Conservation (phyloP, 2,888 invertebrate genomes). For the Nephrotoma guestfalica region DNA sequence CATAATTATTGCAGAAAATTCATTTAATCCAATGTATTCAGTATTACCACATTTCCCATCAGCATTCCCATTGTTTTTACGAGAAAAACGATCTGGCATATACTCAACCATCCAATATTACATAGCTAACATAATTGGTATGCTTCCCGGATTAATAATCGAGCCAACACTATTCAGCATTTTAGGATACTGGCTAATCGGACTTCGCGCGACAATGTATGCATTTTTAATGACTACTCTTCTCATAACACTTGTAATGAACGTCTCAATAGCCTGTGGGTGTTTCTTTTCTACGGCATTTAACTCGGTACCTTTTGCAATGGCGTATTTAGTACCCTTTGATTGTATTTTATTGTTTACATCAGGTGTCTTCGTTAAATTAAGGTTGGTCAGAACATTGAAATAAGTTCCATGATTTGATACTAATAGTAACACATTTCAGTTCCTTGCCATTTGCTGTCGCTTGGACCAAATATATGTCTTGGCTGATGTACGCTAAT, state of each 20-base stretch:
- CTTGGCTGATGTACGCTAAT: constrained; percentile 78
- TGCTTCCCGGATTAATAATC: constrained; percentile 70
- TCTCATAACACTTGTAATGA: constrained; percentile 62
- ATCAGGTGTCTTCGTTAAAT: constrained; percentile 68
- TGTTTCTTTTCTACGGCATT: constrained; percentile 76
- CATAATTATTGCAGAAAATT: constrained; percentile 77
- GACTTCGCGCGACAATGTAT: constrained; percentile 50
- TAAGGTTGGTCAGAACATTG: constrained; percentile 42
- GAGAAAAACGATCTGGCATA: constrained; percentile 71
- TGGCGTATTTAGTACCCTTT: constrained; percentile 73
- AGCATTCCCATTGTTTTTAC: constrained; percentile 59
- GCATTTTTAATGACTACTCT: constrained; percentile 56
- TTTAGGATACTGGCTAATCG: constrained; percentile 77
- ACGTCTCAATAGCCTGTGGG: constrained; percentile 39
- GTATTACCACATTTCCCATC: constrained; percentile 72
- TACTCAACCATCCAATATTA: constrained; percentile 72
- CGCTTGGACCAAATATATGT: constrained; percentile 64
- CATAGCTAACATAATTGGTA: constrained; percentile 57
- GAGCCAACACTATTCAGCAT: constrained; percentile 70
- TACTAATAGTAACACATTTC: constrained; percentile 12
- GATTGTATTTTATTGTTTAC: constrained; percentile 79
- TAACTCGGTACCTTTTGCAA: constrained; percentile 61
- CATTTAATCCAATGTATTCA: constrained; percentile 84
- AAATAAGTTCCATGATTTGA: not conserved
- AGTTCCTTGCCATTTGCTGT: constrained; percentile 57